Base-by-base conservation (phyloP, 2,797 vertebrate species). In the Florisuga fusca region DNA sequence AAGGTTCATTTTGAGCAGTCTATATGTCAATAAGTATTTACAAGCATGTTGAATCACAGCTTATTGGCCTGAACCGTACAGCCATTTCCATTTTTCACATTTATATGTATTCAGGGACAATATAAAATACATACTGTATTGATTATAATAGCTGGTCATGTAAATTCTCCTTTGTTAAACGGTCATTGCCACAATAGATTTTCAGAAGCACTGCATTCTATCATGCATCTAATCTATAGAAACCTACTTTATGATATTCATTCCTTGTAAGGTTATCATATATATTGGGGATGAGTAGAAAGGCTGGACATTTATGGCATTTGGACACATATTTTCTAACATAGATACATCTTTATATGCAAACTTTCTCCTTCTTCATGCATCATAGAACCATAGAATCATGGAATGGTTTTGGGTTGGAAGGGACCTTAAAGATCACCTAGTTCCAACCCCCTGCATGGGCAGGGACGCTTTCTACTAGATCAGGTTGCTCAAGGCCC, bases 161-260 rank as follows among this genome's bases (percentile, higher is more conserved):
- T 95, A 95, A 95, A 94, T 95, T 93, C 59, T 92, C 62, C 78
- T 89, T 91, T 89, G 66, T 84, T 92, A 89, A 95, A 84, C 59
- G 82, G 66, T 81, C 69, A 92, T 69, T 89, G 66, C 51, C 66
- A 81, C 82, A 87, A 83, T 8, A 95, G 82, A 86, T 73, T 93
- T 91, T 73, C 82, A 92, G 82, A 91, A 94, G 46, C 64, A 68
- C 73, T 59, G 25, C 45, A 93, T 72, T 92, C 46, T 53, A 55
- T 95, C 69, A 89, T 41, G 34, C 27, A 53, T 61, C 46, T 89
- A 72, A 90, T 72, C 72, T 93, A 87, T 45, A 83, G 54, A 90
- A 97, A 75, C 26, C 10, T 80, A 51, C 36, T 89, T 80, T 46
- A 90, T 81, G 79, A 84, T 92, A 68, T 55, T 78, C 51, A 78